These are phyloP conservation scores for Melanotaenia parkinsoni DNA, from an alignment of 2,797 vertebrate genomes.

Conservation along the genomic window DNA sequence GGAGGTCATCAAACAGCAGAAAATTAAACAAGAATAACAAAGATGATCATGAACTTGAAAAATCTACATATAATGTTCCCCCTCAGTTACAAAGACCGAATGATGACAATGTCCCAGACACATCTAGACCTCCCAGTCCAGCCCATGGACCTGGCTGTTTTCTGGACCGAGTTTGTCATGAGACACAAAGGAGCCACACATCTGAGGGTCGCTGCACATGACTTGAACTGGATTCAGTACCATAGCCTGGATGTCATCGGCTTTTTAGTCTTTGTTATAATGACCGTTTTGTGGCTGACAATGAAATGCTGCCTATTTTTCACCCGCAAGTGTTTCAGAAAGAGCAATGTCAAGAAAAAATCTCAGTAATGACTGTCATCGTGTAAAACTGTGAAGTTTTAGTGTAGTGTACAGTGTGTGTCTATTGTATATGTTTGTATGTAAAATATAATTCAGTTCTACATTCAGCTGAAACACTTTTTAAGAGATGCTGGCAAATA, in stretches of 20 bases:
- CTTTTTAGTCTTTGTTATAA: slow-evolving; percentile 67
- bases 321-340: slow-evolving; percentile 80
- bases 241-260: no score
- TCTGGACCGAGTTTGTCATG: no score
- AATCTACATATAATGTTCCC: not conserved
- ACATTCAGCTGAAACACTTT: no score
- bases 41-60: not conserved
- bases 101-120: slow-evolving; percentile 83
- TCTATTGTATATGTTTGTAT: not conserved
- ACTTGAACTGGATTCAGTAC: no score
- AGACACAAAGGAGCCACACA: no score
- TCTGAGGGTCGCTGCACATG: no score
- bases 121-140: slow-evolving; percentile 90
- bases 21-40: not conserved
- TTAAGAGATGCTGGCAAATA: no score
- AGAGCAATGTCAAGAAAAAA: slow-evolving; percentile 70
- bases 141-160: slow-evolving; percentile 81
- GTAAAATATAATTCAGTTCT: not conserved
- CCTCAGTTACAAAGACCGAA: slow-evolving; percentile 91
- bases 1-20: no score
- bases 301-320: slow-evolving; percentile 85
- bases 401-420: not conserved
- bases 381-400: not conserved
- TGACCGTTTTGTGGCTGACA: slow-evolving; percentile 74
- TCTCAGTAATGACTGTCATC: slow-evolving; percentile 50